These are phyloP conservation scores for Corythornis leucogaster DNA, from an alignment of 2,797 vertebrate species.

Conservation along the genomic window DNA sequence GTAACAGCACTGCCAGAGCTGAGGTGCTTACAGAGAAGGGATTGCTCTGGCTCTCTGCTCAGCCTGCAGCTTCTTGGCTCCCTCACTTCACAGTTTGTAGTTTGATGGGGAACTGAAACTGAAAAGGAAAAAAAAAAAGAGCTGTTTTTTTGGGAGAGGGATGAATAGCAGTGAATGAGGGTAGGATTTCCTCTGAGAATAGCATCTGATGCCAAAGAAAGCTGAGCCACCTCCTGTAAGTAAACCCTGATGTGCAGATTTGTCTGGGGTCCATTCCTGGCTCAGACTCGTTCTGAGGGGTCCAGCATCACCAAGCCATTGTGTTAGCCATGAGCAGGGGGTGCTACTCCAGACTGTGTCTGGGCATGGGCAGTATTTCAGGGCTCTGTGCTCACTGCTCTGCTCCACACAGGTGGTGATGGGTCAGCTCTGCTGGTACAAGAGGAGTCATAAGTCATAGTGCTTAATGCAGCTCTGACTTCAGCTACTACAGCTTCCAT, in stretches of 20 bases:
- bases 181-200: neutral
- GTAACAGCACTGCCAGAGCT: constrained; percentile 4
- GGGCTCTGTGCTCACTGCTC: neutral
- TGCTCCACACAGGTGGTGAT: neutral
- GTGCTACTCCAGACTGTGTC: neutral
- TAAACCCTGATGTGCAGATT: neutral
- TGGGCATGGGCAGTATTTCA: neutral
- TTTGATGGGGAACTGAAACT: neutral
- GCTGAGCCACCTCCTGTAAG: neutral
- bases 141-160: neutral
- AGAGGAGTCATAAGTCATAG: neutral
- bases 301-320: neutral
- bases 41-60: constrained; percentile 27
- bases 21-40: constrained; percentile 5
- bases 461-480: neutral
- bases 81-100: constrained; percentile 24
- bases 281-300: fast-evolving
- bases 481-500: neutral
- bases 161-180: neutral
- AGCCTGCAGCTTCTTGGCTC: constrained; percentile 39
- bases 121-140: neutral
- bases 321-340: neutral
- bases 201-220: neutral
- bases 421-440: neutral
- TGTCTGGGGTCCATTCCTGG: neutral